Base-by-base conservation (phyloP, 2,113 vertebrate species). In the Corythaeola cristata region DNA sequence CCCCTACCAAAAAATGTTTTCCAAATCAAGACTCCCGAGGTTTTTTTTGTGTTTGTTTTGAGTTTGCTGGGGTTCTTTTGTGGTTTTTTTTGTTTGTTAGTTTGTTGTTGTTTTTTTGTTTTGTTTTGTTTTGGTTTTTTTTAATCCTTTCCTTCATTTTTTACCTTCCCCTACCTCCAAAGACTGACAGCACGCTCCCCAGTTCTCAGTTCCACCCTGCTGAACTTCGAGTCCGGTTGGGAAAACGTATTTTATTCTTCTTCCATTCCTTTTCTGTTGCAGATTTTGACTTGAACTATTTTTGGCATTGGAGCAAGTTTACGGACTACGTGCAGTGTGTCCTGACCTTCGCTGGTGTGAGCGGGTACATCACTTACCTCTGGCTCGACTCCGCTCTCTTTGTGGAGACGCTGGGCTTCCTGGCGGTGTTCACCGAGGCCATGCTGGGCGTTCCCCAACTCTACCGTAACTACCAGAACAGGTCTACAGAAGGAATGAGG, bases 401-500 rank as follows among this genome's bases (percentile, higher is more conserved):
- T 63, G 99, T 99, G 97, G 99, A 99, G 97, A 98, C 96, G 0
- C 97, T 99, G 97, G 99, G 99, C 90, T 99, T 99, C 98, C 98
- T 99, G 71, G 99, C 99, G 0, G 99, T 99, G 69, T 99, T 99
- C 97, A 99, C 98, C 0, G 99, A 99, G 90, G 99, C 99, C 44
- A 99, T 99, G 99, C 95, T 99, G 93, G 99, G 99, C 0, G 97
- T 99, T 8, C 99, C 99, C 0, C 99, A 99, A 96, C 99, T 99
- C 72, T 99, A 99, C 97, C 98, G 99, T 71, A 99, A 99, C 97
- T 98, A 99, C 85, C 98, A 98, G 95, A 99, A 99, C 96, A 99
- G 98, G 73, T 99, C 99, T 11, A 99, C 99, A 1, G 99, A 99
- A 90, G 99, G 99, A 94, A 99, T 99, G 99, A 99, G 99, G 99